Evolutionary conservation across 2,113 vertebrate genomes (phyloP), one percentile per base, ranked within the genome.

Genomic region (Solea senegalensis): DNA sequence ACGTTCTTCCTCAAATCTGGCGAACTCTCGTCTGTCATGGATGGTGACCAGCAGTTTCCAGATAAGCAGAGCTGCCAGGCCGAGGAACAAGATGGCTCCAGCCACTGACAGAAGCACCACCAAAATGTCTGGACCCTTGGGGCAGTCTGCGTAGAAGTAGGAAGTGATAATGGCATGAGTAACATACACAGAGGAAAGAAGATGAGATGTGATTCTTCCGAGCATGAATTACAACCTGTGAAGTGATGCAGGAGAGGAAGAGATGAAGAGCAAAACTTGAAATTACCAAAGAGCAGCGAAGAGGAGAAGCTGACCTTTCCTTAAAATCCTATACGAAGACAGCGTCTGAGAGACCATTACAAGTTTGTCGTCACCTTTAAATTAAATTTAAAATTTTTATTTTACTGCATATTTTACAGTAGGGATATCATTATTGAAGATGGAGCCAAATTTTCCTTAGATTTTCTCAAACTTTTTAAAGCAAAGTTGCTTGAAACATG

Each of bases 31-130:
- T 2, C 97, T 94, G 91, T 99, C 98, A 0, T 99, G 97, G 86
- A 99, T 96, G 69, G 97, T 98, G 79, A 99, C 95, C 72, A 98
- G 94, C 50, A 99, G 93, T 79, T 99, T 99, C 98, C 98, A 99
- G 90, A 98, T 96, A 76, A 99, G 95, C 76, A 99, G 92, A 1
- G 94, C 90, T 0, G 94, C 90, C 0, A 99, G 90, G 55, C 97
- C 98, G 0, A 98, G 92, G 69, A 99, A 93, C 64, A 99, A 89
- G 87, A 99, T 95, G 84, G 97, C 95, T 0, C 95, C 97, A 0
- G 93, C 96, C 89, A 98, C 97, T 0, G 96, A 97, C 1, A 98
- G 92, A 74, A 99, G 90, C 69, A 98, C 95, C 80, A 98, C 95
- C 84, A 99, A 88, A 80, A 97, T 86, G 3, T 98, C 95, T 0